These are phyloP conservation scores for Mylabris phalerata DNA, from an alignment of 1,140 invertebrate species.

Conservation along the genomic window DNA sequence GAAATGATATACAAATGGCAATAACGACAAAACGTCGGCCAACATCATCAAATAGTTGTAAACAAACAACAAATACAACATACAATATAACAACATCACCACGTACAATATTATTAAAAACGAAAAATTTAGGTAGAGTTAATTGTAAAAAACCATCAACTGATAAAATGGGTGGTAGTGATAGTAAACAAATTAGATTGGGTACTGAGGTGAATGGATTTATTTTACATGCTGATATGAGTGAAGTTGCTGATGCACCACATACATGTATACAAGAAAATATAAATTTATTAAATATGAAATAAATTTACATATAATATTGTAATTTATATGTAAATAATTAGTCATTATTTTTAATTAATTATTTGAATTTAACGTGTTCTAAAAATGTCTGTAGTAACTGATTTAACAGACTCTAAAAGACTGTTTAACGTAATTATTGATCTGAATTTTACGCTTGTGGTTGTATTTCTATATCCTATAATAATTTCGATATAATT, in stretches of 20 bases:
- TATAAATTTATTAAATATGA: constrained; percentile 24
- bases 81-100: constrained; percentile 9
- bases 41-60: constrained; percentile 20
- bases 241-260: constrained; percentile 25
- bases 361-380: constrained; percentile 8
- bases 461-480: neutral
- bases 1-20: constrained; percentile 28
- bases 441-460: constrained; percentile 10
- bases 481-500: neutral
- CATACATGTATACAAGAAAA: constrained; percentile 25
- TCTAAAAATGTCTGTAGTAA: constrained; percentile 8
- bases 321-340: neutral
- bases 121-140: constrained; percentile 22
- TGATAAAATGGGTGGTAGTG: constrained; percentile 24
- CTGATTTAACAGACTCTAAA: constrained; percentile 3
- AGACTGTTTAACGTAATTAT: constrained; percentile 12
- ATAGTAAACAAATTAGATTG: constrained; percentile 27
- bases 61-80: constrained; percentile 14
- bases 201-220: constrained; percentile 28
- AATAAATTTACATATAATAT: constrained; percentile 14
- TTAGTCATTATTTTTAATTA: neutral
- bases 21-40: constrained; percentile 19
- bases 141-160: constrained; percentile 27
- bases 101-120: constrained; percentile 27
- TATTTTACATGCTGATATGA: constrained; percentile 29